Evolutionary conservation across 2,113 vertebrate genomes (phyloP).

Genomic region (Nipponia nippon): DNA sequence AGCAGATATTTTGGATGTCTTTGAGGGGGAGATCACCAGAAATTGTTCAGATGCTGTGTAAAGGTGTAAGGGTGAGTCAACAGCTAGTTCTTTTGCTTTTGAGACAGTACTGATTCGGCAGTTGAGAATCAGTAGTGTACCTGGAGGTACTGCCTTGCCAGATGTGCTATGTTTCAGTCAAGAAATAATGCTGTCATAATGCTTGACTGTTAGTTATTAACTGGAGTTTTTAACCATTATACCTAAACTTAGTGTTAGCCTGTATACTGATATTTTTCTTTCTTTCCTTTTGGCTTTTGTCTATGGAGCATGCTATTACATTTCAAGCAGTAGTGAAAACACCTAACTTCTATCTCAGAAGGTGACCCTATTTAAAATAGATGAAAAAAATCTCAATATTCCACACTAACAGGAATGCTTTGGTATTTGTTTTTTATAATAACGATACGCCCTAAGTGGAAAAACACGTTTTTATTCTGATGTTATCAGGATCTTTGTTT

Average conservation of each 20-base stretch:
- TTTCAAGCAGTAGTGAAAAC: background rate
- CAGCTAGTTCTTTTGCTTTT: background rate
- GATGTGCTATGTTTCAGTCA: background rate
- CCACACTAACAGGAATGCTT: background rate
- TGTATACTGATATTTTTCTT: background rate
- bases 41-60: background rate
- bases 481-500: background rate
- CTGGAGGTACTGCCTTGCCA: background rate
- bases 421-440: background rate
- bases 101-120: background rate
- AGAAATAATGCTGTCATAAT: background rate
- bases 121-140: background rate
- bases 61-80: background rate
- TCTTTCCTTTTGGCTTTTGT: background rate
- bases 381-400: background rate
- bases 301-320: background rate
- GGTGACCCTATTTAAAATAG: background rate
- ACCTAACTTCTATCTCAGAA: background rate
- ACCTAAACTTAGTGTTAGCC: background rate
- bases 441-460: background rate
- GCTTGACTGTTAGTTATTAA: background rate
- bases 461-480: background rate
- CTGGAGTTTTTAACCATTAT: background rate
- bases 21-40: background rate
- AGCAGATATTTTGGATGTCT: slow-evolving; percentile 13